phyloP scores from a whole-genome alignment of 2,797 vertebrate genomes.

The Xiphophorus birchmanni region DNA sequence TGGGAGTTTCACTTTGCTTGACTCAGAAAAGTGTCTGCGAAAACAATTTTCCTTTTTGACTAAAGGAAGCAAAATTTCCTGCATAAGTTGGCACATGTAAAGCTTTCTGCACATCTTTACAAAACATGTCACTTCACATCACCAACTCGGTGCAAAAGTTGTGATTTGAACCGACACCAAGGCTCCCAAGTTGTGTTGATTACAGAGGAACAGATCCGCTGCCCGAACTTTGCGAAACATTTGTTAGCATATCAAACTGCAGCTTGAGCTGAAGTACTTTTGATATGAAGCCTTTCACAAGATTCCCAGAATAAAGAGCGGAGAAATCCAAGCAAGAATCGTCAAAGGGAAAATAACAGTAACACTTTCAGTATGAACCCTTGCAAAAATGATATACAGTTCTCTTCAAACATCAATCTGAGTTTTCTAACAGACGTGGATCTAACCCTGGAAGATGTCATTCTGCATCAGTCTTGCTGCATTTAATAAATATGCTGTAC shows the following conservation, averaged over 20 bases:
- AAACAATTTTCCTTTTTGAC: conserved; percentile 10
- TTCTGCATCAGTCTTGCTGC: conserved; percentile 25
- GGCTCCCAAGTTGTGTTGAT: conserved; percentile 17
- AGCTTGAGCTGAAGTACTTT: conserved; percentile 38
- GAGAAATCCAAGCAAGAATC: conserved; percentile 17
- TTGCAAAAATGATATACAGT: conserved; percentile 2
- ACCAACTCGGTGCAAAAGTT: conserved; percentile 1
- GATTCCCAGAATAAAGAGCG: conserved; percentile 40
- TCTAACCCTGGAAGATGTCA: conserved; percentile 26
- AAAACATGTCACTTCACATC: conserved; percentile 21
- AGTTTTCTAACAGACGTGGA: conserved; percentile 17
- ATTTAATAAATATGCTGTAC: conserved; percentile 39
- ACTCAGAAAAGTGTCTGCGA: conserved; percentile 12
- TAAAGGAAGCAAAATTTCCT: conserved; percentile 8
- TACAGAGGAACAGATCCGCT: conserved; percentile 32
- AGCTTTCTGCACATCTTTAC: conserved; percentile 13
- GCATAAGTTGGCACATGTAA: conserved; percentile 9
- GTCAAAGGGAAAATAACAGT: conserved; percentile 5
- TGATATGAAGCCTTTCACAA: conserved; percentile 47
- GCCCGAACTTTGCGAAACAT: conserved; percentile 41
- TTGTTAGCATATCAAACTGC: conserved; percentile 39
- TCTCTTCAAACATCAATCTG: conserved; percentile 22
- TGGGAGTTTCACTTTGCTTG: conserved; percentile 28
- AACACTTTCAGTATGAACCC: conserved; percentile 14
- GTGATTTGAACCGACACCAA: conserved; percentile 43